Evolutionary conservation across 1,140 invertebrate genomes (phyloP).

Genomic region (Luehdorfia chinensis): DNA sequence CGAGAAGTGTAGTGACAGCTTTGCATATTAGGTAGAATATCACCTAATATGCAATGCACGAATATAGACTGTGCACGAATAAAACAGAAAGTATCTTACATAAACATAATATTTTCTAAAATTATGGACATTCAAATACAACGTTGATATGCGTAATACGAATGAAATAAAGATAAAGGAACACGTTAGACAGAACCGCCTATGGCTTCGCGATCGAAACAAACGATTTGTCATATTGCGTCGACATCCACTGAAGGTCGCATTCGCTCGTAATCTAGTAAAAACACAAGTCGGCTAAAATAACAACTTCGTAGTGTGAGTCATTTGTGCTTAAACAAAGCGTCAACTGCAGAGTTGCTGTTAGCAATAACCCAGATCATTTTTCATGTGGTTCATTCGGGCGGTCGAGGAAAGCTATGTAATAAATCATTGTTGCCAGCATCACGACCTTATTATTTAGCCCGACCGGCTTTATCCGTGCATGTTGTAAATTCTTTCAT

Average conservation of each 20-base stretch:
- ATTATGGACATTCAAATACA: slow-evolving; percentile 10
- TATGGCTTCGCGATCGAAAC: slow-evolving; percentile 12
- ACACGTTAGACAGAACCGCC: slow-evolving; percentile 11
- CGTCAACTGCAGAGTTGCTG: slow-evolving; percentile 71
- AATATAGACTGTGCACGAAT: background rate
- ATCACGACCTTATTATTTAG: slow-evolving; percentile 73
- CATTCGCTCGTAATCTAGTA: slow-evolving; percentile 40
- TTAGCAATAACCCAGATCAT: slow-evolving; percentile 72
- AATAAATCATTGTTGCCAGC: slow-evolving; percentile 75
- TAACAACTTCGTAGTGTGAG: slow-evolving; percentile 67
- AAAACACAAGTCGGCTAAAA: slow-evolving; percentile 62
- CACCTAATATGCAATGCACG: too few relatives aligned
- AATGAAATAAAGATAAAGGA: slow-evolving; percentile 10
- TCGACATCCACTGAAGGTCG: slow-evolving; percentile 24
- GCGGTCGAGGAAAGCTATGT: slow-evolving; percentile 71
- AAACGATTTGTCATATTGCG: slow-evolving; percentile 52
- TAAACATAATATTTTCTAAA: slow-evolving; percentile 4
- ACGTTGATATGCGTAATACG: slow-evolving; percentile 4
- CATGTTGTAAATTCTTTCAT: slow-evolving; percentile 53
- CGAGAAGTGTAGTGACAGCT: too few relatives aligned
- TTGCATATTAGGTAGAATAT: too few relatives aligned
- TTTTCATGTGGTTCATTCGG: slow-evolving; percentile 74
- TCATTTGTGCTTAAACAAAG: slow-evolving; percentile 76
- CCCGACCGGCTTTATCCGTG: slow-evolving; percentile 61
- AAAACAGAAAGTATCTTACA: background rate